Base-by-base conservation (phyloP, 2,797 vertebrate species). In the Discoglossus pictus region DNA sequence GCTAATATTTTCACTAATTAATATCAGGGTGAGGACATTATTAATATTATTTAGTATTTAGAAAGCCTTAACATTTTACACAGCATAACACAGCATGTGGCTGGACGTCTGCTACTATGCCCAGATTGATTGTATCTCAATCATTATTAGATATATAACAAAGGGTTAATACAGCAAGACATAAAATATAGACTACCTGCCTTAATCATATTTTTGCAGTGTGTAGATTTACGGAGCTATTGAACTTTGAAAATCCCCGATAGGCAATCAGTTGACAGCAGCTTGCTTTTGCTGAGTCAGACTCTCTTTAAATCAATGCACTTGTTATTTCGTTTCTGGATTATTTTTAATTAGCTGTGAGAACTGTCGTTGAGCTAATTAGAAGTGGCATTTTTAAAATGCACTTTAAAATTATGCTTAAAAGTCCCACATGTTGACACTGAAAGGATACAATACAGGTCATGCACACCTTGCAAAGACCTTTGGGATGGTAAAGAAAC, bases 151-250 rank as follows among this genome's bases (percentile, higher is more conserved):
- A 72, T 70, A 67, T 70, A 25, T 46, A 25, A 53, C 20, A 20
- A 7, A 27, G 46, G 6, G 16, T 34, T 47, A 13, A 23, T 55
- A 21, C 38, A 75, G 78, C 74, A 74, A 70, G 72, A 61, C 23
- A 51, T 76, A 77, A 78, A 65, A 46, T 76, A 54, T 71, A 78
- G 65, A 62, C 16, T 63, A 4, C 48, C n/a, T 75, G 21, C 67
- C 18, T 71, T 64, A 61, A 27, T 46, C 61, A 74, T 66, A 78
- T 74, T 60, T 73, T 15, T 62, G 18, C 10, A 65, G 54, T 72
- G 40, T 78, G 68, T 74, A 75, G 61, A 73, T 82, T 75, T 76
- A 61, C 21, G 65, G 73, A 56, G 72, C 75, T 82, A 73, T 74
- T 78, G 77, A 82, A 75, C 51, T 50, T 68, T 75, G 63, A 73